phyloP scores from a whole-genome alignment of 2,797 vertebrate genomes.

The Channa striata region DNA sequence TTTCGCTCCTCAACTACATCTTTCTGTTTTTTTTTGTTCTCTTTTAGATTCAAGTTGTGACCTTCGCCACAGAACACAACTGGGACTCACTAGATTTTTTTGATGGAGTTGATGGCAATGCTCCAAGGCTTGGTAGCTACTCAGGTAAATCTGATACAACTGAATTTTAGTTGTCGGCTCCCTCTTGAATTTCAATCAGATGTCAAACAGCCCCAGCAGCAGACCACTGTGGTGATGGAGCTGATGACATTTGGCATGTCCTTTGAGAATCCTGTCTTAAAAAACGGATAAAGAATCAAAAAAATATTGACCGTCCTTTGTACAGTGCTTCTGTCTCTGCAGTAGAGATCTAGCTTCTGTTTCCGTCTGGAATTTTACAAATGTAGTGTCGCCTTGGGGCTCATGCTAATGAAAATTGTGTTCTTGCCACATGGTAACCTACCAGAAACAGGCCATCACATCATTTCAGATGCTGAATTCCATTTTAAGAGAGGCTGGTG shows the following conservation, averaged over 20 bases:
- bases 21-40: conserved; percentile 12
- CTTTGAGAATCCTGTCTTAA: conserved; percentile 64
- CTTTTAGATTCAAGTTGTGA: conserved; percentile 93
- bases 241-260: conserved; percentile 71
- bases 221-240: conserved; percentile 63
- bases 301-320: neutral
- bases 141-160: conserved; percentile 87
- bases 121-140: conserved; percentile 97
- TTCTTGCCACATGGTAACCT: conserved; percentile 49
- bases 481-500: conserved; percentile 26
- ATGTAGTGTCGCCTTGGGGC: conserved; percentile 41
- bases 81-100: conserved; percentile 99
- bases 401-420: conserved; percentile 52
- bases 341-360: conserved; percentile 28
- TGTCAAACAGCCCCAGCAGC: conserved; percentile 42
- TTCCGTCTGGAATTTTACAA: conserved; percentile 50
- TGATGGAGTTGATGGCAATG: conserved; percentile 93
- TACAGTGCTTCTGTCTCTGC: conserved; percentile 29
- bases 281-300: conserved; percentile 37
- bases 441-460: conserved; percentile 41
- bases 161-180: conserved; percentile 56
- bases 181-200: conserved; percentile 63
- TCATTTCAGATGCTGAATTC: conserved; percentile 48
- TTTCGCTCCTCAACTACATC: neutral
- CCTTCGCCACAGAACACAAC: conserved; percentile 98